Base-by-base conservation (phyloP, 2,113 vertebrate species). In the Abramis brama region DNA sequence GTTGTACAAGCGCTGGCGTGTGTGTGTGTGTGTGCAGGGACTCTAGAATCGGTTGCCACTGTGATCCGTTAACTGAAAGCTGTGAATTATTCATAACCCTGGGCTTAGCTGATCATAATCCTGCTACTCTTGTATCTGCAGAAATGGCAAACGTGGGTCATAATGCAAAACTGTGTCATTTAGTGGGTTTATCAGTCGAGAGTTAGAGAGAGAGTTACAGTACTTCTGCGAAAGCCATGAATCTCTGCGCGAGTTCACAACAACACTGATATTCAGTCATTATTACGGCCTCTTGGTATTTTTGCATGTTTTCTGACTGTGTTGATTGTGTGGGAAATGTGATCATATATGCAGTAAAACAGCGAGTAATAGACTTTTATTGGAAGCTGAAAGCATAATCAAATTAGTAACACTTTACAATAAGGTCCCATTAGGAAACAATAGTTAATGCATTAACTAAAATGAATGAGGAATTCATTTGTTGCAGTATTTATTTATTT, bases 41-140 rank as follows among this genome's bases (percentile, higher is more conserved):
- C 60, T 21, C 68, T 47, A 47, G 59, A 82, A 73, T 19, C 52
- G 23, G 59, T 75, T 85, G 66, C 43, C 55, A n/a, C 43, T 75
- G 68, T 76, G 33, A 88, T 86, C 87, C 55, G 81, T 60, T 88
- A 86, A 86, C 85, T 85, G 76, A 80, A 80, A 47, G 33, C 33
- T 5, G 50, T 86, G 17, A 85, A 86, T 86, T 84, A 86, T 89
- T 83, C 30, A 86, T 79, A 30, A 12, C 1, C 59, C 36, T 19
- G 79, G n/a, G 39, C 59, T 80, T 39, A 64, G 59, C 43, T 30
- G 39, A 45, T 25, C 79, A 66, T 47, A 62, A 62, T 79, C 57
- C 33, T 45, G 45, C 77, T 25, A 8, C 62, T 64, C 52, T 57
- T 21, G 78, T 59, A 12, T 60, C 33, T 73, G 50, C 21, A 55